These are phyloP conservation scores for Melangyna quadrimaculata DNA, from an alignment of 2,888 invertebrate genomes.

Conservation along the genomic window DNA sequence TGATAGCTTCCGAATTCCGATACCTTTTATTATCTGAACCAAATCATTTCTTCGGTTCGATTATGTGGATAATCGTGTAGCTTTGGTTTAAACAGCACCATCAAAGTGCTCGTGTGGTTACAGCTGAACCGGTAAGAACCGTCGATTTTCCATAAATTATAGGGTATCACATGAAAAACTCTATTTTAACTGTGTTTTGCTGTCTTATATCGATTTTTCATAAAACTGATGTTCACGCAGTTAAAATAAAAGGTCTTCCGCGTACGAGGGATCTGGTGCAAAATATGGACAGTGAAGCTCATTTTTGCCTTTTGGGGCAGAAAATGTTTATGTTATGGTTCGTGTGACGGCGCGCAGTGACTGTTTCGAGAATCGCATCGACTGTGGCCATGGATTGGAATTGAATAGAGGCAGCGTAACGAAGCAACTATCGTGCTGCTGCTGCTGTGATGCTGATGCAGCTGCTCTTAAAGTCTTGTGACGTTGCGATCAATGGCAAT, in stretches of 20 bases:
- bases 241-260: conserved; percentile 70
- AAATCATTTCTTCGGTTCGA: too few species aligned
- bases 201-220: not conserved
- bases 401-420: conserved; percentile 45
- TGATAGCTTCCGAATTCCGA: too few species aligned
- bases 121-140: too few species aligned
- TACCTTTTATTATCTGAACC: too few species aligned
- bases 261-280: conserved; percentile 66
- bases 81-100: too few species aligned
- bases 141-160: not conserved
- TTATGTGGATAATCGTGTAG: too few species aligned
- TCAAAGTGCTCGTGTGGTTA: too few species aligned
- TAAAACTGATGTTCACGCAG: conserved; percentile 62
- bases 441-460: conserved; percentile 20
- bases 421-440: conserved; percentile 57
- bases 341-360: conserved; percentile 52
- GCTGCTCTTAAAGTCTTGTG: conserved; percentile 22
- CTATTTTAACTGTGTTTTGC: not conserved
- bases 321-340: conserved; percentile 68
- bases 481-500: conserved; percentile 12
- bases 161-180: not conserved
- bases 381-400: not conserved
- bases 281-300: conserved; percentile 68
- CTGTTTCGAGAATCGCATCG: conserved; percentile 7
- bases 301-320: conserved; percentile 70